Percentiles rank a stretch among this genome's conserved stretches.
phyloP scores from a whole-genome alignment of 2,888 invertebrate species.

The Anaspis maculata region DNA sequence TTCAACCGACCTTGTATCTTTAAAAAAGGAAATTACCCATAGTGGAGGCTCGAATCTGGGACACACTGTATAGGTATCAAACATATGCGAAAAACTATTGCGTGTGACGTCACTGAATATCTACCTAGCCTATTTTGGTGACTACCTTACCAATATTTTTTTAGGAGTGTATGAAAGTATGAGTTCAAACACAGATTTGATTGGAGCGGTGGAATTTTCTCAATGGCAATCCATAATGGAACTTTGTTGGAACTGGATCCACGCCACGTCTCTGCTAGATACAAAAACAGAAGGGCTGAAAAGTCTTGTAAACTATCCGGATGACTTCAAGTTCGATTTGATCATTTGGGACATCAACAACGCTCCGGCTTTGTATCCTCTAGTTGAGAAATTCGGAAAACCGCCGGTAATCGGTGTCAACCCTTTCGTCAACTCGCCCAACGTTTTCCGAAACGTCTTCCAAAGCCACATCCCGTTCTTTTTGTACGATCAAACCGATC shows the following conservation, averaged over 20 bases:
- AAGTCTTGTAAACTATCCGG: constrained; percentile 23
- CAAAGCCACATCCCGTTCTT: constrained; percentile 8
- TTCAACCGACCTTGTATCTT: too few species aligned
- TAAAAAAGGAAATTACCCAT: too few species aligned
- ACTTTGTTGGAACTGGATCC: too few species aligned
- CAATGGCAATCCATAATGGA: too few species aligned
- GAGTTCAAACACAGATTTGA: not conserved
- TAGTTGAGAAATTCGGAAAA: constrained; percentile 27
- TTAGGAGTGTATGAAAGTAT: constrained; percentile 1
- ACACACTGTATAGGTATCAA: too few species aligned
- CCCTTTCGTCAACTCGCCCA: constrained; percentile 8
- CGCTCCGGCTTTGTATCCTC: constrained; percentile 23
- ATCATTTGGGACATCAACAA: constrained; percentile 27
- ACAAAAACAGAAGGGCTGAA: not conserved
- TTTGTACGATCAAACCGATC: too few species aligned
- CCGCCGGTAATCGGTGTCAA: constrained; percentile 16
- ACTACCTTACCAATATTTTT: not conserved
- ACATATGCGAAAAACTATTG: too few species aligned
- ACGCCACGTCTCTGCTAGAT: too few species aligned
- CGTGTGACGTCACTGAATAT: too few species aligned
- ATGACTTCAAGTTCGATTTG: constrained; percentile 29
- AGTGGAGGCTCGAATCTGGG: too few species aligned
- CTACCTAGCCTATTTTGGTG: too few species aligned
- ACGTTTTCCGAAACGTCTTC: constrained; percentile 4
- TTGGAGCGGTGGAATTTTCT: not conserved